Conservation (phyloP, 2,113 vertebrate genomes). For the Globicephala melas region DNA sequence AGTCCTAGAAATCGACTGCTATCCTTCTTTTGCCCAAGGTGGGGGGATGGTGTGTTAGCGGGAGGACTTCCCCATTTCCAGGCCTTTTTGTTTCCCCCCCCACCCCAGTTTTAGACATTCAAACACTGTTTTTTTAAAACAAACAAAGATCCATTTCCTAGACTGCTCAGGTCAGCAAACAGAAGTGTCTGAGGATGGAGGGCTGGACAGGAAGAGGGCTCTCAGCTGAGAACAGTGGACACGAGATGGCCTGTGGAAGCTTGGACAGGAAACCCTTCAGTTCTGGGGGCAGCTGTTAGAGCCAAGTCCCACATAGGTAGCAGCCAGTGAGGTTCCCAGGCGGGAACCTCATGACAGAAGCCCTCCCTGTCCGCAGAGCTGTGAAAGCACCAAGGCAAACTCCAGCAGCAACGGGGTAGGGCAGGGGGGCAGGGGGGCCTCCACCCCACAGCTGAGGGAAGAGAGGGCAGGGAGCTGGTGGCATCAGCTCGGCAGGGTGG, state of each 20-base stretch:
- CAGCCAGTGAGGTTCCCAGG: background rate
- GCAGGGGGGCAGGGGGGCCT: background rate
- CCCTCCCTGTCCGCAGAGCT: background rate
- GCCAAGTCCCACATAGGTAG: background rate
- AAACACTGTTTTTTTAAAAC: no score
- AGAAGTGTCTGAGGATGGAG: background rate
- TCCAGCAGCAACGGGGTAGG: background rate
- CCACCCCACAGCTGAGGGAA: background rate
- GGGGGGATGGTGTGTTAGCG: no score
- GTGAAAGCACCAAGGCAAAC: background rate
- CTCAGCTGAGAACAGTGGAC: background rate
- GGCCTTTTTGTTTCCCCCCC: no score
- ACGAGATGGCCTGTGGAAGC: accelerated
- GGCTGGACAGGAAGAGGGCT: background rate
- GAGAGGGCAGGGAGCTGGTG: no score
- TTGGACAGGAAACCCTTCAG: background rate
- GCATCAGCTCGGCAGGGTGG: background rate
- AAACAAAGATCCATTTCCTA: no score
- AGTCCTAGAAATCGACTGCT: background rate
- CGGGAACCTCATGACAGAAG: background rate
- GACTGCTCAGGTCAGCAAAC: no score
- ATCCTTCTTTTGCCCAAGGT: background rate
- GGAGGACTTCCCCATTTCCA: background rate
- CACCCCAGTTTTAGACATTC: no score
- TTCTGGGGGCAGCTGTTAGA: background rate